Evolutionary conservation across 1,140 invertebrate species (phyloP), one percentile per base, ranked within the genome.

Genomic region (Plodia interpunctella): DNA sequence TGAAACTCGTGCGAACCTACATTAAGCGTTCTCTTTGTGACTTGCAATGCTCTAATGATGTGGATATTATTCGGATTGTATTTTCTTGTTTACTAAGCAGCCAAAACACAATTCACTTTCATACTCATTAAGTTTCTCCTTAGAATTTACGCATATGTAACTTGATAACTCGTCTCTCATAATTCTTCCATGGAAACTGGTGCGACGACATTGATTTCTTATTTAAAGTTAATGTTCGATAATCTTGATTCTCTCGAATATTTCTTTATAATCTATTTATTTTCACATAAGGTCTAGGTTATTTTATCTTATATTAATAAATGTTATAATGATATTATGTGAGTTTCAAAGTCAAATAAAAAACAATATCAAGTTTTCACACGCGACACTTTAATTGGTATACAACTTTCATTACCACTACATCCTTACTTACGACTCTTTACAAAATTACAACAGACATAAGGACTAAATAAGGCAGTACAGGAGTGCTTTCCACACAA

Each of bases 401-500:
- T 84, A 85, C 62, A 87, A 78, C 84, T 56, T 28, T 56, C 49
- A 54, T 87, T 89, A 89, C 59, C 38, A 70, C 75, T 83, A 80
- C 65, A 65, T 70, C 70, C 84, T 88, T 87, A 81, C 76, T 80
- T 84, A 89, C 83, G 85, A 89, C 87, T 89, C 87, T 89, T 89
- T 89, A 89, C 87, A 89, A 88, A 83, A 88, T 88, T 89, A 89
- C 83, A 89, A 86, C 82, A 82, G 82, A 81, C 82, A 72, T 85
- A 87, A 78, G 79, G 77, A 86, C 87, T 89, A 87, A 71, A 83
- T 57, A 78, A 74, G 80, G 76, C 78, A 80, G 78, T 84, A 87
- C 79, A 87, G 82, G 68, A 78, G 81, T 80, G 83, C 74, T 82
- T 81, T 74, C 73, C 82, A 88, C 87, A 84, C 87, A 69, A 83